A percentile compares a stretch with the other conserved stretches of the same genome.
phyloP scores from a whole-genome alignment of 2,797 vertebrate species.

The Philypnodon macrostomus region DNA sequence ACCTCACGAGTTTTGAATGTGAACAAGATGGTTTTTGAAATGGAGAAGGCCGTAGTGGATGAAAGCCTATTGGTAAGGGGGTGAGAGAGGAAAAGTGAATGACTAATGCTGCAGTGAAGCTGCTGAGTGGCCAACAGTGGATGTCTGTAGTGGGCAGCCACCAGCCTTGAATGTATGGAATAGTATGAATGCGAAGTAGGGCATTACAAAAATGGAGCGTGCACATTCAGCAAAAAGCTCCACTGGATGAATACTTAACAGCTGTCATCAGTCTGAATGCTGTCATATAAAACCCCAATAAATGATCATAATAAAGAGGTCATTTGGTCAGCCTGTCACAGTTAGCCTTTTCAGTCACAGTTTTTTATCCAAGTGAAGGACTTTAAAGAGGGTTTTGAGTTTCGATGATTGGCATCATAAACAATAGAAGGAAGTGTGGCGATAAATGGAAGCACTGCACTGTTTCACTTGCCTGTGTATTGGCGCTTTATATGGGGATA shows the following conservation, averaged over 20 bases:
- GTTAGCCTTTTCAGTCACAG: conserved; percentile 30
- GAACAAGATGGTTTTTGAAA: conserved; percentile 57
- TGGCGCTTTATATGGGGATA: conserved; percentile 59
- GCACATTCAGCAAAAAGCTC: conserved; percentile 48
- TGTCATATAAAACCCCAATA: conserved; percentile 33
- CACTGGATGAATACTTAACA: conserved; percentile 38
- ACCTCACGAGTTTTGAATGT: conserved; percentile 56
- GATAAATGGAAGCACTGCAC: conserved; percentile 52
- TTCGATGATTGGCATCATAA: conserved; percentile 19
- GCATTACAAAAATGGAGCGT: conserved; percentile 26
- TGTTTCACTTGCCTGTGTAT: conserved; percentile 44
- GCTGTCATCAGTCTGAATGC: conserved; percentile 31
- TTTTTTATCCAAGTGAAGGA: too few species aligned
- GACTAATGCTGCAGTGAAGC: conserved; percentile 55
- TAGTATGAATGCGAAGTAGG: conserved; percentile 54
- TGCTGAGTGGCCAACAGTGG: conserved; percentile 60
- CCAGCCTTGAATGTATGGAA: conserved; percentile 39
- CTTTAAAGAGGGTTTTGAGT: conserved; percentile 32
- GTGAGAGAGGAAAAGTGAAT: conserved; percentile 40
- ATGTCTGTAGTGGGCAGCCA: conserved; percentile 33
- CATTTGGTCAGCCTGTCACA: conserved; percentile 18
- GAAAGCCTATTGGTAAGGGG: conserved; percentile 37
- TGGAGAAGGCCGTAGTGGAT: conserved; percentile 38
- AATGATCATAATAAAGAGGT: conserved; percentile 46
- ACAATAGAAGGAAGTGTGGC: conserved; percentile 39